Evolutionary conservation across 1,140 invertebrate species (phyloP).

Genomic region (Megalopta genalis): DNA sequence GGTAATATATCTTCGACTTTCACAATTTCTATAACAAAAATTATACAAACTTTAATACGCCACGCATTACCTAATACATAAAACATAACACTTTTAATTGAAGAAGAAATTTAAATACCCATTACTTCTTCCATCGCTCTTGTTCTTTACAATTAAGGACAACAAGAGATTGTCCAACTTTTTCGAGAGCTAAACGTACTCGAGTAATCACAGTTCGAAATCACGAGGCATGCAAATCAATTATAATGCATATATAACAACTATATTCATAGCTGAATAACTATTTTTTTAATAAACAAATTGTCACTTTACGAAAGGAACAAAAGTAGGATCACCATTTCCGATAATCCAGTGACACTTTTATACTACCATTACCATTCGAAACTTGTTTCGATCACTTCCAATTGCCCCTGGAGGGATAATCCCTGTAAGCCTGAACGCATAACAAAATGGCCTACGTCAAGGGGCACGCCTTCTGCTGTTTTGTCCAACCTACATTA

Average conservation of each 20-base stretch:
- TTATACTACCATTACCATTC: neutral
- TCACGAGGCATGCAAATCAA: neutral
- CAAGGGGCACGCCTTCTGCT: slow-evolving; percentile 66
- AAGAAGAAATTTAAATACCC: slow-evolving; percentile 30
- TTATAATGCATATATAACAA: neutral
- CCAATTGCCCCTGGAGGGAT: slow-evolving; percentile 61
- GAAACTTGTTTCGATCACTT: slow-evolving; percentile 7
- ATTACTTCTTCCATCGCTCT: slow-evolving; percentile 44
- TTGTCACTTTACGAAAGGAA: neutral
- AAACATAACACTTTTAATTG: slow-evolving; percentile 3
- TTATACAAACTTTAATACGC: slow-evolving; percentile 9
- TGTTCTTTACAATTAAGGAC: neutral
- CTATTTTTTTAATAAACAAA: neutral
- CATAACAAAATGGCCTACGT: slow-evolving; percentile 70
- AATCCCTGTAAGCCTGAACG: slow-evolving; percentile 59
- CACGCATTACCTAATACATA: neutral
- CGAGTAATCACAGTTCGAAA: neutral
- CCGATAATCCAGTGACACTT: neutral
- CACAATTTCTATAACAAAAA: slow-evolving; percentile 63
- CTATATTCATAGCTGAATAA: neutral
- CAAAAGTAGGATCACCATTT: neutral
- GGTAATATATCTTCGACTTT: slow-evolving; percentile 59
- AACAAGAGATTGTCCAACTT: neutral
- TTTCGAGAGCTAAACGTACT: slow-evolving; percentile 2
- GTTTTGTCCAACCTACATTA: neutral